A percentile compares a stretch with the other conserved stretches of the same genome.
Evolutionary conservation across 2,113 vertebrate genomes (phyloP).

Genomic region (Anoplopoma fimbria): DNA sequence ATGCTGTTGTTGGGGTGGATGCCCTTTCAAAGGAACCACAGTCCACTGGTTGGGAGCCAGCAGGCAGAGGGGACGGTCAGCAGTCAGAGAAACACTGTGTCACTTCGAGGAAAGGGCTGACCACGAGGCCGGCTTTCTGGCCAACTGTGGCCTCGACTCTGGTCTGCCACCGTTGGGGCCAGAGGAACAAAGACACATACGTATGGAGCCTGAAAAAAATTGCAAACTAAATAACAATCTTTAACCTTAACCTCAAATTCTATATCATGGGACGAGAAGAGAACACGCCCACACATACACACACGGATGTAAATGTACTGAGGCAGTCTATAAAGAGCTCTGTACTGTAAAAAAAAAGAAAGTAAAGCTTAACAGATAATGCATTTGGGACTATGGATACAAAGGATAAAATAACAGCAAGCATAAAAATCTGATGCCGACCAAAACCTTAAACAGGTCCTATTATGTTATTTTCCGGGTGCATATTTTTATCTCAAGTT

Average conservation of each 20-base stretch:
- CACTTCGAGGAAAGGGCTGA: slow-evolving; percentile 79
- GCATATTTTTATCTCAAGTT: no score
- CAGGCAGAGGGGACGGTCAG: slow-evolving; percentile 56
- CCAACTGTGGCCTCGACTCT: slow-evolving; percentile 56
- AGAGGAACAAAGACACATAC: slow-evolving; percentile 60
- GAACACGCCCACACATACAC: slow-evolving; percentile 50
- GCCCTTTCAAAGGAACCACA: slow-evolving; percentile 62
- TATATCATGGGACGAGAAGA: slow-evolving; percentile 62
- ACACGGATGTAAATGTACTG: neutral
- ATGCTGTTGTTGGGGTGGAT: slow-evolving; percentile 63
- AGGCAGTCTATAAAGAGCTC: slow-evolving; percentile 23
- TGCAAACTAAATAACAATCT: slow-evolving; percentile 65
- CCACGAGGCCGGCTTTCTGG: slow-evolving; percentile 47
- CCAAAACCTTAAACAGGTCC: no score
- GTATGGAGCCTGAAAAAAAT: slow-evolving; percentile 49
- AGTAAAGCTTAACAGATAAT: slow-evolving; percentile 26
- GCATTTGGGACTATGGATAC: slow-evolving; percentile 1
- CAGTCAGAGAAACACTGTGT: slow-evolving; percentile 66
- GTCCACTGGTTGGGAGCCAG: slow-evolving; percentile 52
- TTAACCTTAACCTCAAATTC: slow-evolving; percentile 67
- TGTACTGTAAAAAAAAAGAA: neutral
- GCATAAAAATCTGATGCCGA: slow-evolving; percentile 15
- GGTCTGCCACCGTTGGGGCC: slow-evolving; percentile 52
- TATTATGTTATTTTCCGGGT: no score
- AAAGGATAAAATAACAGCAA: slow-evolving; percentile 11